These are phyloP conservation scores for Coranthus polyacanthus DNA, from an alignment of 2,797 vertebrate genomes.

Conservation along the genomic window DNA sequence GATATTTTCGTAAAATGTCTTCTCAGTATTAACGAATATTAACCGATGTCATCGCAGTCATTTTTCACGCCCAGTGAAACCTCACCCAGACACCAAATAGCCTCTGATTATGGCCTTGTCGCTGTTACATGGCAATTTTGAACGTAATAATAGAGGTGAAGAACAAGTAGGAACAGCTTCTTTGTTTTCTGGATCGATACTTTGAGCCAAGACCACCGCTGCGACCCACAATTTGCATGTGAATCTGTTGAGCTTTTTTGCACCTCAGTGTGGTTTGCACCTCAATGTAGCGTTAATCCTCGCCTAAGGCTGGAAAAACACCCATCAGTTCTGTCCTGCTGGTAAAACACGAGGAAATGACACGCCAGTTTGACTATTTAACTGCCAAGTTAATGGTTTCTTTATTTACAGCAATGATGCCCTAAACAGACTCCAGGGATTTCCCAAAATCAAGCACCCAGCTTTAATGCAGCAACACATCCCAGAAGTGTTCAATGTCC, in stretches of 20 bases:
- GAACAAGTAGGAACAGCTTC: not conserved
- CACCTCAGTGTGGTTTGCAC: not conserved
- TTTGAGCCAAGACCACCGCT: no score
- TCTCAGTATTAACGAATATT: not conserved
- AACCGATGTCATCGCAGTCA: not conserved
- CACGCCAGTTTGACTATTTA: not conserved
- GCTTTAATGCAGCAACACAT: not conserved
- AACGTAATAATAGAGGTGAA: accelerated
- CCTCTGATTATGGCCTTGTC: conserved; percentile 25
- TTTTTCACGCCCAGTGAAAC: conserved; percentile 8
- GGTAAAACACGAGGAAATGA: not conserved
- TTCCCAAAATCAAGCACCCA: no score
- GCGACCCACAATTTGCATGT: not conserved
- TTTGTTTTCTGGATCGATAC: accelerated
- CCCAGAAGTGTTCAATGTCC: no score
- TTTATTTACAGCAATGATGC: not conserved
- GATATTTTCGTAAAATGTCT: accelerated
- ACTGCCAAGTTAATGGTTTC: not conserved
- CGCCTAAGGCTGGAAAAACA: not conserved
- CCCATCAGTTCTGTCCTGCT: not conserved
- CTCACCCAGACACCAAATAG: conserved; percentile 32
- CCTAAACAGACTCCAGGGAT: not conserved
- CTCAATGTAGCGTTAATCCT: not conserved
- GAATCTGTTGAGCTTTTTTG: not conserved
- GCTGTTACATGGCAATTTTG: not conserved